phyloP scores from a whole-genome alignment of 2,888 invertebrate genomes.

The Pilophorus perplexus region DNA sequence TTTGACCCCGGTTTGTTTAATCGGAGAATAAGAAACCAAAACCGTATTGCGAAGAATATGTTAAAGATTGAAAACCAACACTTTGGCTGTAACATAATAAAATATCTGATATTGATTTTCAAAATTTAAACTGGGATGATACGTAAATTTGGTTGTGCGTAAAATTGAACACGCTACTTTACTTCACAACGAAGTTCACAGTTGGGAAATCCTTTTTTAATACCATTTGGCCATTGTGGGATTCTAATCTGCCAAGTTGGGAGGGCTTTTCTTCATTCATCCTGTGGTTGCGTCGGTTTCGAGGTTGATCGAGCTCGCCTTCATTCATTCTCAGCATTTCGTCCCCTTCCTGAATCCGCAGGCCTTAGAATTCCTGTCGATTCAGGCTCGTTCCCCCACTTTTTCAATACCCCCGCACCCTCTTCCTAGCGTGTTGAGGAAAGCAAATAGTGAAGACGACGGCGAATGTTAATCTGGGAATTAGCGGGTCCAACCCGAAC shows the following conservation, averaged over 20 bases:
- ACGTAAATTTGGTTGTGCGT: no score
- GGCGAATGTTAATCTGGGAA: slow-evolving; percentile 23
- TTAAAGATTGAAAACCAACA: not conserved
- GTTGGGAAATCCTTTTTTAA: no score
- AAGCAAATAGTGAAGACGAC: slow-evolving; percentile 8
- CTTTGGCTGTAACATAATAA: no score
- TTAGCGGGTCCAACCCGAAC: slow-evolving; percentile 16
- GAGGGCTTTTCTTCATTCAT: slow-evolving; percentile 13
- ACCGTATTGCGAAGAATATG: not conserved
- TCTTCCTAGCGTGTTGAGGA: not conserved
- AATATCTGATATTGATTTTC: no score
- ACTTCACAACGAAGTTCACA: no score
- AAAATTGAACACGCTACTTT: no score
- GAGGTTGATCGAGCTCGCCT: slow-evolving; percentile 13
- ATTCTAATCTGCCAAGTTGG: no score
- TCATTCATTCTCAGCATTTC: no score
- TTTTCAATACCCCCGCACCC: not conserved
- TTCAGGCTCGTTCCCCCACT: no score
- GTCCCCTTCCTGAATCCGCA: not conserved
- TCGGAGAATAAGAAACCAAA: not conserved
- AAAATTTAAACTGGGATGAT: no score
- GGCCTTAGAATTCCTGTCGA: no score
- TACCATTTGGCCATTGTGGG: no score
- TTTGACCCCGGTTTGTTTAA: not conserved
- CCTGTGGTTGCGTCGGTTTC: not conserved